phyloP scores from a whole-genome alignment of 37 sponge, comb jelly and placozoan species.

The Spongilla lacustris region DNA sequence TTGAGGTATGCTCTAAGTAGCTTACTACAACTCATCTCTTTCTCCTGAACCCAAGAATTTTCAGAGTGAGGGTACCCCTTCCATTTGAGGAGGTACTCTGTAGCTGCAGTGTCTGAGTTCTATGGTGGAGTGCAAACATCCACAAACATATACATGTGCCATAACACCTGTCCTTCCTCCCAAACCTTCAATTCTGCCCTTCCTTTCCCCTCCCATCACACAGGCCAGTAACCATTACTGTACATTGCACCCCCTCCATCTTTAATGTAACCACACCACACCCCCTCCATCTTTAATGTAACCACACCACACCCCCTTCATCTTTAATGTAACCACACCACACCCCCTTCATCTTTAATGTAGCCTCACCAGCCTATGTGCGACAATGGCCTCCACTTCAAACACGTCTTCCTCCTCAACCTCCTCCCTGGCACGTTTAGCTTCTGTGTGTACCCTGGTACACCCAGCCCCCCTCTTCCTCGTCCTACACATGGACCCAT shows the following conservation, averaged over 20 bases:
- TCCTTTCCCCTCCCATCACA: too few relatives aligned
- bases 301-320: too few relatives aligned
- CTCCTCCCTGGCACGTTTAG: not conserved
- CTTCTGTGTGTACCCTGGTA: not conserved
- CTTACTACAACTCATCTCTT: constrained; percentile 11
- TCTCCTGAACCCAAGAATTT: constrained; percentile 27
- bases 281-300: too few relatives aligned
- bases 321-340: not conserved
- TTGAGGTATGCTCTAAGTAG: constrained; percentile 12
- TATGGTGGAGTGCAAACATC: not conserved
- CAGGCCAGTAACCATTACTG: too few relatives aligned
- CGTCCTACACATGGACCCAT: not conserved
- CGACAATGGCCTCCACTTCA: constrained; percentile 58
- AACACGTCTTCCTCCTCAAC: constrained; percentile 9
- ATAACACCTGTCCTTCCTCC: too few relatives aligned
- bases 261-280: too few relatives aligned
- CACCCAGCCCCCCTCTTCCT: not conserved
- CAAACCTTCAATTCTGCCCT: too few relatives aligned
- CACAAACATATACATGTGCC: too few relatives aligned
- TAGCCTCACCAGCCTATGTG: constrained; percentile 30
- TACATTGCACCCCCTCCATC: too few relatives aligned
- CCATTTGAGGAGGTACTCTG: constrained; percentile 38
- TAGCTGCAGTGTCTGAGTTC: not conserved
- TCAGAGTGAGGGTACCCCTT: constrained; percentile 44
- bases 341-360: not conserved